Percentiles rank a stretch among this genome's conserved stretches.
These are phyloP conservation scores for Grus americana DNA, from an alignment of 2,113 vertebrate species.

Conservation along the genomic window DNA sequence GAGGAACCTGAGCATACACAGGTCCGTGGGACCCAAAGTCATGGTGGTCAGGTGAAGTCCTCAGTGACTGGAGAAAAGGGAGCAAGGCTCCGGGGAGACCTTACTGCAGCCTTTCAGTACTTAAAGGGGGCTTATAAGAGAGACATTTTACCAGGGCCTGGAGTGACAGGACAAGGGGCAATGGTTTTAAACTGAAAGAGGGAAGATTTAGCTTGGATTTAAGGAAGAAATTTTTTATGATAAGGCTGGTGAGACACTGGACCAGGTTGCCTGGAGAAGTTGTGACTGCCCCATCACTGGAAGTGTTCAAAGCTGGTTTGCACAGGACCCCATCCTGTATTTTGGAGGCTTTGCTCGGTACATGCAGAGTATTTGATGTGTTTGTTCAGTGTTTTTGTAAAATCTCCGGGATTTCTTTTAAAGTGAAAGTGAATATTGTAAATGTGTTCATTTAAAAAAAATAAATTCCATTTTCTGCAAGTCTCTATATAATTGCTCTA, in stretches of 20 bases:
- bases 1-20: fast-evolving
- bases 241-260: background rate
- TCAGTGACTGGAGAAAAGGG: background rate
- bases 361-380: background rate
- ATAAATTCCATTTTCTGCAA: background rate
- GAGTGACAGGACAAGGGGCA: background rate
- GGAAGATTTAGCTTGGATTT: background rate
- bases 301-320: background rate
- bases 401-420: background rate
- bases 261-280: background rate
- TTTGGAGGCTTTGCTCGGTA: background rate
- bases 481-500: background rate
- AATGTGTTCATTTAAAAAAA: background rate
- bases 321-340: background rate
- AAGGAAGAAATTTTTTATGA: fast-evolving
- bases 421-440: background rate
- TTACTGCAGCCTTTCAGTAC: background rate
- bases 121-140: background rate
- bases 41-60: background rate
- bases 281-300: background rate
- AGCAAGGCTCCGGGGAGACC: background rate
- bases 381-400: background rate
- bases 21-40: background rate
- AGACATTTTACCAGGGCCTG: background rate
- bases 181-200: background rate